Conservation (phyloP, 2,113 vertebrate species). For the Catharus minimus region DNA sequence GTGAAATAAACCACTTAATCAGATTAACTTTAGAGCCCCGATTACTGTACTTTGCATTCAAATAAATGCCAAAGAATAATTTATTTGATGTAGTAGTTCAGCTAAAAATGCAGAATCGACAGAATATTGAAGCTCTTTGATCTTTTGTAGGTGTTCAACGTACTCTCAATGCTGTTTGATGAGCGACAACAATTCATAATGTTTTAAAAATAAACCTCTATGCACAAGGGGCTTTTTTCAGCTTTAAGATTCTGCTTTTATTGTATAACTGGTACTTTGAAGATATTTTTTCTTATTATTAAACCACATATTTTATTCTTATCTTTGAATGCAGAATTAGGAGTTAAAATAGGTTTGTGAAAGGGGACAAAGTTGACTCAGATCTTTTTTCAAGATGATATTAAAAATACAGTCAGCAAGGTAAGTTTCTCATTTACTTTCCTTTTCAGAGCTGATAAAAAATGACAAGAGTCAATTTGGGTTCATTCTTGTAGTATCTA, state of each 20-base stretch:
- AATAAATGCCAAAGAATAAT: constrained; percentile 25
- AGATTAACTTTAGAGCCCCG: constrained; percentile 56
- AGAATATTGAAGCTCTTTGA: constrained; percentile 58
- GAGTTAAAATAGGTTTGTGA: not conserved
- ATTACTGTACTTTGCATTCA: constrained; percentile 47
- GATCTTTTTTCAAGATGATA: not conserved
- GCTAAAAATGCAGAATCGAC: constrained; percentile 49
- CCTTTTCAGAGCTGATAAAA: not conserved
- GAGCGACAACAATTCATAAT: constrained; percentile 21
- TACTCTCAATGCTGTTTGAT: constrained; percentile 4
- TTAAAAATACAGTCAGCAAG: not conserved
- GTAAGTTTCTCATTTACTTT: constrained; percentile 8
- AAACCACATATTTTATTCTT: constrained; percentile 20
- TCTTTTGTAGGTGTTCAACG: constrained; percentile 52
- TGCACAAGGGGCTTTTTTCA: not conserved
- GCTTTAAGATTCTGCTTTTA: not conserved
- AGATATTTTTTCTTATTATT: not conserved
- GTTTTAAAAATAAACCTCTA: constrained; percentile 47
- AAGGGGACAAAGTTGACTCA: not conserved
- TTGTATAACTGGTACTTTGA: constrained; percentile 41
- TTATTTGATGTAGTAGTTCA: constrained; percentile 38
- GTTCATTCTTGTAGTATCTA: not conserved
- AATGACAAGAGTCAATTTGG: not conserved
- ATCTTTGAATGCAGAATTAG: not conserved
- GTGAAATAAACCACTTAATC: constrained; percentile 49